Conservation (phyloP, 2,113 vertebrate species). For the Eolophus roseicapilla region DNA sequence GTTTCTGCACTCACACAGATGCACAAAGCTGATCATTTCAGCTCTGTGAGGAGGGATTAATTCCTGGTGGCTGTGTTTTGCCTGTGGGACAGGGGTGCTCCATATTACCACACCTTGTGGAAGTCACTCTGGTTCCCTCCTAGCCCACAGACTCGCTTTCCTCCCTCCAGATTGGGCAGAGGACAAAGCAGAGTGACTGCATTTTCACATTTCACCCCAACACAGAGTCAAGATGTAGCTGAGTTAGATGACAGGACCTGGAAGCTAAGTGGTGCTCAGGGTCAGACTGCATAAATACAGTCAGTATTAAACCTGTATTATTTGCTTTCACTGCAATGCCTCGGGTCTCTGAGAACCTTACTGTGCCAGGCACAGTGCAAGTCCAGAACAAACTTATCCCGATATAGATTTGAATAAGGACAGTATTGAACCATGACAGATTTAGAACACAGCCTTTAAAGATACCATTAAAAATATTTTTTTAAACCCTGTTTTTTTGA, state of each 20-base stretch:
- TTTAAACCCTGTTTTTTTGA: background rate
- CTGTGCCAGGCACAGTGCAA: constrained; percentile 30
- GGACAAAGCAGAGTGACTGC: background rate
- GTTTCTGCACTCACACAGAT: background rate
- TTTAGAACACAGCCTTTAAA: constrained; percentile 31
- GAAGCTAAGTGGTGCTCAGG: constrained; percentile 12
- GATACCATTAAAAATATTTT: constrained; percentile 23
- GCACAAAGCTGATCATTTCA: background rate
- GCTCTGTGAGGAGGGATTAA: background rate
- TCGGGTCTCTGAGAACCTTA: constrained; percentile 31
- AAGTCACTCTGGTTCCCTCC: background rate
- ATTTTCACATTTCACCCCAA: constrained; percentile 7
- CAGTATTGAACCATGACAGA: constrained; percentile 35
- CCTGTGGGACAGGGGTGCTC: background rate
- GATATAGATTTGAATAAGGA: constrained; percentile 43
- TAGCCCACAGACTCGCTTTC: background rate
- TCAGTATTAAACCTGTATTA: constrained; percentile 53
- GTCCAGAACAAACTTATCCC: constrained; percentile 59
- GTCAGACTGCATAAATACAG: constrained; percentile 62
- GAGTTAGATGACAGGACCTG: background rate
- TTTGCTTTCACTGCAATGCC: constrained; percentile 24
- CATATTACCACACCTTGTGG: rapidly evolving
- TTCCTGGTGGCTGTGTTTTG: background rate
- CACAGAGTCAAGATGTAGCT: background rate
- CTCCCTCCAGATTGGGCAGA: background rate